These are phyloP conservation scores for Pandemis heparana DNA, from an alignment of 2,888 invertebrate genomes.

Conservation along the genomic window DNA sequence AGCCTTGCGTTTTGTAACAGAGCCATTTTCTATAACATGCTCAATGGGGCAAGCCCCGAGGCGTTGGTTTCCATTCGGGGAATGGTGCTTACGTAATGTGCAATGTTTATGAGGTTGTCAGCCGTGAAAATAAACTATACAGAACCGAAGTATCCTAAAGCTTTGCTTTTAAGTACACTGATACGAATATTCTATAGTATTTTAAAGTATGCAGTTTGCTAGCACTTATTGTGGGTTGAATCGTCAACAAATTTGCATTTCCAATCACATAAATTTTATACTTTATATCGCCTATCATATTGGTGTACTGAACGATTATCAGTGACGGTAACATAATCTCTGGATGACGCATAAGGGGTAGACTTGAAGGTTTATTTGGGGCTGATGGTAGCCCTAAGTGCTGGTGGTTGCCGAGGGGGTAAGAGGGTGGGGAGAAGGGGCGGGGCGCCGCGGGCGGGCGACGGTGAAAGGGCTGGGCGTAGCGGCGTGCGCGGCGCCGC, in stretches of 20 bases:
- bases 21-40: slow-evolving; percentile 64
- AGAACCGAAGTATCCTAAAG: neutral
- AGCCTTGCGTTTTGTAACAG: slow-evolving; percentile 61
- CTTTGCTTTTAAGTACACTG: neutral
- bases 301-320: neutral
- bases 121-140: neutral
- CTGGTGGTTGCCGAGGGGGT: slow-evolving; percentile 71
- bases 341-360: neutral
- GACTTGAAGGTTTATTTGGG: slow-evolving; percentile 35
- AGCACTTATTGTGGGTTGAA: neutral
- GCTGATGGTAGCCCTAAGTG: slow-evolving; percentile 47
- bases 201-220: neutral
- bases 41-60: slow-evolving; percentile 73
- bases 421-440: slow-evolving; percentile 66
- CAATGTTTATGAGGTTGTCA: slow-evolving; percentile 40
- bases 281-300: neutral
- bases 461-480: slow-evolving; percentile 83
- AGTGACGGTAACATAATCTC: neutral
- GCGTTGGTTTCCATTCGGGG: slow-evolving; percentile 71
- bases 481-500: slow-evolving; percentile 80
- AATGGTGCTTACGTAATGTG: slow-evolving; percentile 72
- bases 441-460: slow-evolving; percentile 74
- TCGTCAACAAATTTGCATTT: neutral
- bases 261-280: neutral
- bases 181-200: neutral